phyloP scores from a whole-genome alignment of 2,888 invertebrate species.

The Apodemia zela region DNA sequence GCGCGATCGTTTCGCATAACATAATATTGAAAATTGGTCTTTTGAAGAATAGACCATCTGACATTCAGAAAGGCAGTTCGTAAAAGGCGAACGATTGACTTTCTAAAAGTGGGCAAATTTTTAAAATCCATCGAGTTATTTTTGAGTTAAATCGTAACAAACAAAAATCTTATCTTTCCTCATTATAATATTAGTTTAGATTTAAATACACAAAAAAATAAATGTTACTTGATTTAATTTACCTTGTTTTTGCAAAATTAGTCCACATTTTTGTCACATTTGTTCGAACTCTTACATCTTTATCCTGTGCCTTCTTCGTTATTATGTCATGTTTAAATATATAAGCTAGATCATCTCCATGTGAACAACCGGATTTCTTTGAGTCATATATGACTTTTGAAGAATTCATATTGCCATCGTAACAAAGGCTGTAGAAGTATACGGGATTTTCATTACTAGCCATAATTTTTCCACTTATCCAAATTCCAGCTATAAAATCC shows the following conservation, averaged over 20 bases:
- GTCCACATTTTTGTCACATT: slow-evolving; percentile 51
- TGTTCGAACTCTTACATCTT: slow-evolving; percentile 32
- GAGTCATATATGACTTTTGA: slow-evolving; percentile 36
- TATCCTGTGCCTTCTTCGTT: slow-evolving; percentile 29
- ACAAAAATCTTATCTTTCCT: too few relatives aligned
- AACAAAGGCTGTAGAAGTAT: slow-evolving; percentile 47
- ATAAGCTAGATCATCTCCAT: slow-evolving; percentile 41
- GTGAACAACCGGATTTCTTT: slow-evolving; percentile 42
- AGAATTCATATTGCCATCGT: slow-evolving; percentile 45
- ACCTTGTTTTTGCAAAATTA: slow-evolving; percentile 51
- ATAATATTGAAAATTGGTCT: too few relatives aligned
- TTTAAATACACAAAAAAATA: too few relatives aligned
- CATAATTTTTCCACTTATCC: slow-evolving; percentile 38
- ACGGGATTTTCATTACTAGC: slow-evolving; percentile 37
- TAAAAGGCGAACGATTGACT: too few relatives aligned
- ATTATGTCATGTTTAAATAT: slow-evolving; percentile 29
- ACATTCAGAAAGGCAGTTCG: too few relatives aligned
- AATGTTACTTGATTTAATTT: slow-evolving; percentile 24
- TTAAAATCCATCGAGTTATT: too few relatives aligned
- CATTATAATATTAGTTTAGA: too few relatives aligned
- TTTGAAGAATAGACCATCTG: too few relatives aligned
- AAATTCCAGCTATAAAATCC: slow-evolving; percentile 45
- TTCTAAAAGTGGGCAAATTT: too few relatives aligned
- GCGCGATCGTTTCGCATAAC: too few relatives aligned
- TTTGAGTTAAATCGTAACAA: too few relatives aligned